Conservation (phyloP, 2,113 vertebrate genomes). For the Mormoops blainvillei region DNA sequence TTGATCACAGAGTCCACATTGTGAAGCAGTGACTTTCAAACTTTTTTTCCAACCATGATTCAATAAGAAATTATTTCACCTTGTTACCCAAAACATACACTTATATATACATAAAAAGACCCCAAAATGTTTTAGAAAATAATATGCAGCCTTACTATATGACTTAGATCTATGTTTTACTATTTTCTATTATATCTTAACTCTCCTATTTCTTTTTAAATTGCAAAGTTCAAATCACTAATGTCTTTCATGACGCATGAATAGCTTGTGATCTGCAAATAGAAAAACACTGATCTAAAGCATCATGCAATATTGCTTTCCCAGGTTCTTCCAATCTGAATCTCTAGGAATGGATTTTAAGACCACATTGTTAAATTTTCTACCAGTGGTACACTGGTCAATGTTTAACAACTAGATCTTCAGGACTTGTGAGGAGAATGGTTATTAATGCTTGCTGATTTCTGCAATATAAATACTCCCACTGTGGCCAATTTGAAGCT, state of each 20-base stretch:
- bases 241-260: neutral
- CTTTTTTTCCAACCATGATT: neutral
- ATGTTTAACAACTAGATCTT: neutral
- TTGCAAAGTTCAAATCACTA: neutral
- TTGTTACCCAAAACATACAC: neutral
- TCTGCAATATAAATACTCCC: slow-evolving; percentile 8
- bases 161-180: neutral
- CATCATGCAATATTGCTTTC: neutral
- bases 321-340: neutral
- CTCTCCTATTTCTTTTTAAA: neutral
- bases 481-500: neutral
- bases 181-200: neutral
- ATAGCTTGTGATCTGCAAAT: neutral
- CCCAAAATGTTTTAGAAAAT: neutral
- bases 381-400: neutral
- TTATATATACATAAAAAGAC: neutral
- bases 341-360: neutral
- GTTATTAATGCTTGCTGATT: neutral
- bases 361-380: neutral
- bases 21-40: neutral
- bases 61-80: neutral
- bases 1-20: neutral
- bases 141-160: neutral
- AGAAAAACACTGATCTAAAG: neutral
- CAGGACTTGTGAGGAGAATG: neutral